Evolutionary conservation across 2,888 invertebrate genomes (phyloP).

Genomic region (Buathra laborator): DNA sequence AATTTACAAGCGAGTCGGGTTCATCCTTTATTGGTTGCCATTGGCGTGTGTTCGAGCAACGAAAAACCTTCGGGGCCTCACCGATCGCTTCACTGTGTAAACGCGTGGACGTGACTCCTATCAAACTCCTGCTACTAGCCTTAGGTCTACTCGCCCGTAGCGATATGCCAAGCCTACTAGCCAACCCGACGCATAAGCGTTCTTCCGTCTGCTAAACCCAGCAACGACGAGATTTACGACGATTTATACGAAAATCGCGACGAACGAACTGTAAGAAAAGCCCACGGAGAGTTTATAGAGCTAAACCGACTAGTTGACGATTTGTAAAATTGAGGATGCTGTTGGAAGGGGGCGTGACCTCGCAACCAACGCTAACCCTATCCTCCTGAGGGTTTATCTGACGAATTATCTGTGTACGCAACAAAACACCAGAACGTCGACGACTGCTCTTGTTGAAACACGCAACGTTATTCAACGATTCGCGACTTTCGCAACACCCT

Average conservation of each 20-base stretch:
- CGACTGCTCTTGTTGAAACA: constrained; percentile 73
- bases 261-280: background rate
- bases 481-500: constrained; percentile 64
- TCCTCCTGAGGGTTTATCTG: constrained; percentile 22
- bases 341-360: constrained; percentile 4
- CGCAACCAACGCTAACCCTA: background rate
- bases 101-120: constrained; percentile 49
- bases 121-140: background rate
- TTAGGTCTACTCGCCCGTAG: background rate
- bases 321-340: background rate
- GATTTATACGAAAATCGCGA: constrained; percentile 1
- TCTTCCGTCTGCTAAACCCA: background rate
- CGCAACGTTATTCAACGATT: constrained; percentile 77
- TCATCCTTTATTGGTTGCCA: constrained; percentile 38
- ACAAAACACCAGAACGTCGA: constrained; percentile 25
- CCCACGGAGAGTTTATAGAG: background rate
- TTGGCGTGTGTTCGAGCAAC: constrained; percentile 24
- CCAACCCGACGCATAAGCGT: background rate
- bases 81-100: constrained; percentile 34
- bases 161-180: background rate
- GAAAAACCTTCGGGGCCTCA: constrained; percentile 28
- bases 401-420: constrained; percentile 13
- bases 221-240: constrained; percentile 1
- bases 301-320: background rate
- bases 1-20: constrained; percentile 46